phyloP scores from a whole-genome alignment of 2,797 vertebrate species.

The Babyrousa celebensis region DNA sequence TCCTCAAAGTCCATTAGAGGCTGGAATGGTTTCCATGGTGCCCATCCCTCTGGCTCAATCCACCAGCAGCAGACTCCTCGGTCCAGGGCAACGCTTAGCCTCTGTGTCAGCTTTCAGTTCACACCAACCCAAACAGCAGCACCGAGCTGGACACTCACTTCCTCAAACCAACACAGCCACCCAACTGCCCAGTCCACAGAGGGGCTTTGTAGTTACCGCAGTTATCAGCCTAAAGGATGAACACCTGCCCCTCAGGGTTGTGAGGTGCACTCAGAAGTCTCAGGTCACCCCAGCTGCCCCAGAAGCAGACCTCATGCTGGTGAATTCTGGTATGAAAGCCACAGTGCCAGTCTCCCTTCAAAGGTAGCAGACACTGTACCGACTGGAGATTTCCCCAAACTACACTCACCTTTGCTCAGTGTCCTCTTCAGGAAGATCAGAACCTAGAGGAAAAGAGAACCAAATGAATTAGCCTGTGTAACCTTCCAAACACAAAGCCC shows the following conservation, averaged over 20 bases:
- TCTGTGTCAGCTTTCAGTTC: not conserved
- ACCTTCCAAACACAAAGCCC: not conserved
- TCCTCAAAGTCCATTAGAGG: slow-evolving; percentile 13
- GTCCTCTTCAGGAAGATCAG: slow-evolving; percentile 97
- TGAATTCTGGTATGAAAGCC: not conserved
- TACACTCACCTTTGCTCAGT: slow-evolving; percentile 95
- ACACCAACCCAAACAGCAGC: not conserved
- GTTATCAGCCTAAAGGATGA: not conserved
- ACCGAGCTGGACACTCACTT: not conserved
- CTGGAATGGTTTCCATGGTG: not conserved
- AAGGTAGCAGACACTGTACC: not conserved
- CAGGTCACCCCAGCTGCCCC: not conserved
- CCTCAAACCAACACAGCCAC: slow-evolving; percentile 25
- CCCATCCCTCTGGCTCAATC: not conserved
- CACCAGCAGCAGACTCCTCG: not conserved
- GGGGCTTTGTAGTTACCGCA: not conserved
- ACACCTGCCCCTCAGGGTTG: not conserved
- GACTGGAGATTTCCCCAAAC: not conserved
- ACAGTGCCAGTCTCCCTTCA: not conserved
- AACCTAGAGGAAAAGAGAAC: slow-evolving; percentile 92
- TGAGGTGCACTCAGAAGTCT: not conserved
- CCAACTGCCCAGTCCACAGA: not conserved
- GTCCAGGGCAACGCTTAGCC: not conserved
- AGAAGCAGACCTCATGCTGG: not conserved
- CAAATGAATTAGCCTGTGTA: not conserved